Percentiles rank a stretch among this genome's conserved stretches.
Evolutionary conservation across 1,140 invertebrate genomes (phyloP).

Genomic region (Pollicipes pollicipes): DNA sequence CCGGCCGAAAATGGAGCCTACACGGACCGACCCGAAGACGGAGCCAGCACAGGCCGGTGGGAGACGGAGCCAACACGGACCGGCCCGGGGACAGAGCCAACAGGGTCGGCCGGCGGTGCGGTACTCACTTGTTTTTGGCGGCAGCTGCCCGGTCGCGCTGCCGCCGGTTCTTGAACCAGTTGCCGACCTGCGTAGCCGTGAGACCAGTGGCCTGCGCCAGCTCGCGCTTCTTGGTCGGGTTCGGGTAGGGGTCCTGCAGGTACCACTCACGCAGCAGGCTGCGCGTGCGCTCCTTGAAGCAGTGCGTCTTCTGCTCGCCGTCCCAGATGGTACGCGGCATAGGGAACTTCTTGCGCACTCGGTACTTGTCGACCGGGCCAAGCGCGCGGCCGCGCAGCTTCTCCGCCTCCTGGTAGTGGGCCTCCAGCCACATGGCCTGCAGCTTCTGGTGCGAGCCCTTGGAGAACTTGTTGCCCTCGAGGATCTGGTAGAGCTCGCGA

Average conservation of each 20-base stretch:
- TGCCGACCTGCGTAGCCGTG: constrained; percentile 97
- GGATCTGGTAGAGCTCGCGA: constrained; percentile 81
- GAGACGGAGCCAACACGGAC: too few relatives aligned
- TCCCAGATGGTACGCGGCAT: constrained; percentile 97
- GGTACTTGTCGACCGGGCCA: constrained; percentile 97
- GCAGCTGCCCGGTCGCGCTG: constrained; percentile 95
- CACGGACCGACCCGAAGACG: too few relatives aligned
- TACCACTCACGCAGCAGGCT: constrained; percentile 94
- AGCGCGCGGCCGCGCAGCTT: constrained; percentile 83
- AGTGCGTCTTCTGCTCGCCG: constrained; percentile 99
- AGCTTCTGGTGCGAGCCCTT: constrained; percentile 92
- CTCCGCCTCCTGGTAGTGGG: constrained; percentile 96
- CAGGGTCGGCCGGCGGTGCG: too few relatives aligned
- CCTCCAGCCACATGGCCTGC: constrained; percentile 90
- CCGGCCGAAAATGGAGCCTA: too few relatives aligned
- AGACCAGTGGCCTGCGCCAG: constrained; percentile 91
- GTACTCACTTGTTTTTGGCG: constrained; percentile 48
- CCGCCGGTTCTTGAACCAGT: constrained; percentile 99
- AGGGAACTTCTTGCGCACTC: constrained; percentile 98
- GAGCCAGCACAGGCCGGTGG: too few relatives aligned
- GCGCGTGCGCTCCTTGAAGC: constrained; percentile 95
- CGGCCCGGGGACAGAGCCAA: too few relatives aligned
- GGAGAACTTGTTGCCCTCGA: constrained; percentile 92
- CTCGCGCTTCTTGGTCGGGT: constrained; percentile 95
- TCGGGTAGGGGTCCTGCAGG: constrained; percentile 96